Evolutionary conservation across 2,888 invertebrate genomes (phyloP).

Genomic region (Drosophila kanekoi): DNA sequence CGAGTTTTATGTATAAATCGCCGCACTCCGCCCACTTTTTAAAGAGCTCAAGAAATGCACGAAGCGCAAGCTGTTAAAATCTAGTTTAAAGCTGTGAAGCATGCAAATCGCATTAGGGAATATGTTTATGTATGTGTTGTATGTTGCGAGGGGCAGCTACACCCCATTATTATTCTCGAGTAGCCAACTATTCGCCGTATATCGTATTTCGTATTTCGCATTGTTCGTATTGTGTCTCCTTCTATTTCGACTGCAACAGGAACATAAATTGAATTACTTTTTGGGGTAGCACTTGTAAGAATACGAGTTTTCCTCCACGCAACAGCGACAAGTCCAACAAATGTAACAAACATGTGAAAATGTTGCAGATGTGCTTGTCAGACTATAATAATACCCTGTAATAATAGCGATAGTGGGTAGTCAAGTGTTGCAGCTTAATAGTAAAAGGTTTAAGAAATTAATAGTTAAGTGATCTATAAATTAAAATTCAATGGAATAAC

Average conservation of each 20-base stretch:
- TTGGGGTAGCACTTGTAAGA: slow-evolving; percentile 48
- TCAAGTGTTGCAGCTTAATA: no score
- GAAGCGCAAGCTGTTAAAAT: slow-evolving; percentile 30
- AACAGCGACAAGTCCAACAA: slow-evolving; percentile 31
- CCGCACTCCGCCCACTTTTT: slow-evolving; percentile 4
- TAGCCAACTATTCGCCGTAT: slow-evolving; percentile 30
- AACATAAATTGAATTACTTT: slow-evolving; percentile 60
- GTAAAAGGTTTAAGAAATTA: no score
- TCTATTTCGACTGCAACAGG: slow-evolving; percentile 17
- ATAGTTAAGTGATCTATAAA: no score
- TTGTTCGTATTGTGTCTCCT: slow-evolving; percentile 18
- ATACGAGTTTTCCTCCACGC: slow-evolving; percentile 24
- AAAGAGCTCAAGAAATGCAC: slow-evolving; percentile 12
- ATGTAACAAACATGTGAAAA: slow-evolving; percentile 15
- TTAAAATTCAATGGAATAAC: no score
- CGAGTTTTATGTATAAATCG: slow-evolving; percentile 8
- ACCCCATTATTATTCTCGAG: slow-evolving; percentile 4
- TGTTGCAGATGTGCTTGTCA: neutral
- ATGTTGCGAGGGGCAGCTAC: neutral
- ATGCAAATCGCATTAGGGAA: slow-evolving; percentile 56
- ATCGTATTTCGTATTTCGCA: slow-evolving; percentile 8
- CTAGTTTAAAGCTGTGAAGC: slow-evolving; percentile 45
- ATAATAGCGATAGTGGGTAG: no score
- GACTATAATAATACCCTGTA: slow-evolving; percentile 12
- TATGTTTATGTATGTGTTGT: neutral